Conservation (phyloP, 2,113 vertebrate species). For the Crocuta crocuta region DNA sequence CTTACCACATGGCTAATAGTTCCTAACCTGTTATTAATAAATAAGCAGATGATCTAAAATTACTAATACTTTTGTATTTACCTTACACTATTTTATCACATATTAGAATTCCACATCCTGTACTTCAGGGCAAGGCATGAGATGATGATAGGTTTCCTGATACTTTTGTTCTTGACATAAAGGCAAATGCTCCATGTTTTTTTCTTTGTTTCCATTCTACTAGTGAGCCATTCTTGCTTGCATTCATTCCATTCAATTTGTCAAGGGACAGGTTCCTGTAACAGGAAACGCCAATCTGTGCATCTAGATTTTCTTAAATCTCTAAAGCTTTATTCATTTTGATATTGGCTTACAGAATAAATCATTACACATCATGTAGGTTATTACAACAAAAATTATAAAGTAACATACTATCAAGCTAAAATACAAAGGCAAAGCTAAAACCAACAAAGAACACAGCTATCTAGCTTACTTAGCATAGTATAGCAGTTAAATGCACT, state of each 20-base stretch:
- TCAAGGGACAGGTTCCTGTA: not conserved
- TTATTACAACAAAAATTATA: not conserved
- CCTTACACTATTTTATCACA: not conserved
- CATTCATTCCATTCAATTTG: not conserved
- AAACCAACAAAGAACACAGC: not conserved
- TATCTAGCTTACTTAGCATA: not conserved
- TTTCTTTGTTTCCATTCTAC: not conserved
- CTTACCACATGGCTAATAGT: not conserved
- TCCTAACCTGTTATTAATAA: no score
- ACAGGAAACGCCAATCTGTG: no score
- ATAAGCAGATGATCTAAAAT: not conserved
- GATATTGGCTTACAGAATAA: not conserved
- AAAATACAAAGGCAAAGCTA: not conserved
- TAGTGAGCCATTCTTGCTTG: not conserved
- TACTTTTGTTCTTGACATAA: not conserved
- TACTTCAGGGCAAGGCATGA: not conserved
- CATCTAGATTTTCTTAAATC: not conserved
- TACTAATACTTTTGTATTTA: not conserved
- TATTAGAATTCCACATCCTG: not conserved
- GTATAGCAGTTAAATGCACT: not conserved
- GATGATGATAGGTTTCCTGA: no score
- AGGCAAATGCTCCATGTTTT: not conserved
- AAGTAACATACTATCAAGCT: not conserved
- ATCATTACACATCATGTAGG: not conserved
- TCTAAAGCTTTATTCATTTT: not conserved